Base-by-base conservation (phyloP, 2,888 invertebrate genomes). In the Pteria penguin region DNA sequence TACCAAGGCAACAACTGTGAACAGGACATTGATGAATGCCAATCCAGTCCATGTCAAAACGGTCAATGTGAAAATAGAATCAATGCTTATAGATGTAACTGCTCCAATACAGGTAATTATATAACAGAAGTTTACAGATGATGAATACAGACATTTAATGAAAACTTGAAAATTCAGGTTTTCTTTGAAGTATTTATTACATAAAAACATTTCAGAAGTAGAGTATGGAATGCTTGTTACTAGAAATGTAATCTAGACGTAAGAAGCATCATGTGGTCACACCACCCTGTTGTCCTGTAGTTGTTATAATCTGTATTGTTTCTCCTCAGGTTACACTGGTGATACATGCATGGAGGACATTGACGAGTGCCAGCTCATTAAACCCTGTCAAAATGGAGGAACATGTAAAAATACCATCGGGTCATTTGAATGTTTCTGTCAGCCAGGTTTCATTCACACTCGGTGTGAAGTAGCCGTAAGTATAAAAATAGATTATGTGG, bases 21-120 rank as follows among this genome's bases (percentile, higher is more conserved):
- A 67, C 86, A 93, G 3, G 92, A 94, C 84, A 81, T 84, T 22
- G 93, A 95, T 33, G 84, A 85, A 2, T 95, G 95, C 84, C 93
- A 93, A 78, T 93, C 93, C 85, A 5, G 33, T 4, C 87, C 88
- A 0, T 90, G 90, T 78, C 27, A 82, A 61, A 82, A 89, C 75
- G 84, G 80, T 2, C 62, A 72, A 8, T 86, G 86, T 71, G 57
- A 60, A 11, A 67, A 84, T 58, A 31, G 5, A 18, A 52, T 74
- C 54, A 77, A 73, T 11, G 45, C 45, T 14, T 67, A 63, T 31
- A 57, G 32, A 36, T 86, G 85, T 70, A 84, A 78, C 65, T 82
- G 82, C 45, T 45, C 45, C 45, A 18, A 18, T 14, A 45, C 45
- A 45, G 45, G 45, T 45, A 8, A 45, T 8, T 45, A 45, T n/a